Conservation (phyloP, 2,113 vertebrate genomes). For the Microcebus jonahi region DNA sequence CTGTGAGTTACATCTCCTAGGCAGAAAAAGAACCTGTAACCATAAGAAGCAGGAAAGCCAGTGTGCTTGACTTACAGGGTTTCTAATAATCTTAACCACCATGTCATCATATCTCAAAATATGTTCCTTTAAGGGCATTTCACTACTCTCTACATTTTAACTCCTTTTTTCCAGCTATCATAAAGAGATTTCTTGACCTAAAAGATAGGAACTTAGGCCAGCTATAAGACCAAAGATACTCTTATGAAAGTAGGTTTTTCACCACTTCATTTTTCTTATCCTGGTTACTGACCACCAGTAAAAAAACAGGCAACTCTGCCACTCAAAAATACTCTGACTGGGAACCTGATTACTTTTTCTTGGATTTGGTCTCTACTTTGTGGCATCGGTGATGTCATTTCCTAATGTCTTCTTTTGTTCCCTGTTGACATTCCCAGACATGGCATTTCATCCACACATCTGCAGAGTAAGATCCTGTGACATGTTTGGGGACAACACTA, state of each 20-base stretch:
- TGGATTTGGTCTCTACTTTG: background rate
- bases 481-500: constrained; percentile 60
- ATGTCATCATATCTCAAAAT: background rate
- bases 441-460: constrained; percentile 36
- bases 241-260: background rate
- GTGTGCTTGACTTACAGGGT: background rate
- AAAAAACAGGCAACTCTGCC: background rate
- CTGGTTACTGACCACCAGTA: constrained; percentile 22
- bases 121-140: background rate
- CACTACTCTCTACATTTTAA: background rate
- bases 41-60: background rate
- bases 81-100: background rate
- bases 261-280: background rate
- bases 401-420: constrained; percentile 51
- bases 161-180: background rate
- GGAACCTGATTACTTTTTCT: constrained; percentile 30
- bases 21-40: background rate
- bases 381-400: background rate
- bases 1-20: background rate
- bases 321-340: constrained; percentile 13
- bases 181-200: background rate
- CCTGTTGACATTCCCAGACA: constrained; percentile 46
- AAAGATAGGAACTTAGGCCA: constrained; percentile 14
- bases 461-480: constrained; percentile 47
- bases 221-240: background rate